Conservation (phyloP, 2,113 vertebrate genomes). For the Rattus rattus region DNA sequence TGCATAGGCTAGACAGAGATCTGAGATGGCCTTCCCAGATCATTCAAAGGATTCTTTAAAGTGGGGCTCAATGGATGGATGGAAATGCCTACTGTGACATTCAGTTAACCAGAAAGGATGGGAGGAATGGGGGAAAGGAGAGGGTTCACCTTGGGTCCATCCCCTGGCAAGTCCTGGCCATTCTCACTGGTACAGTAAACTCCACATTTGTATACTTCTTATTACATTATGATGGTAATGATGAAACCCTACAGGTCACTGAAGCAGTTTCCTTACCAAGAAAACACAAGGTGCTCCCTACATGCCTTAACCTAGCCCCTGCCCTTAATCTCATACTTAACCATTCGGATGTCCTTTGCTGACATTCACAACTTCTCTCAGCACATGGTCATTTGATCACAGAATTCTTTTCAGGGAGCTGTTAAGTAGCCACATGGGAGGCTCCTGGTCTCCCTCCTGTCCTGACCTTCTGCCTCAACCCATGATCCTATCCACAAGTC, state of each 20-base stretch:
- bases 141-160: constrained; percentile 41
- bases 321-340: background rate
- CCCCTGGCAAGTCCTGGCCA: constrained; percentile 58
- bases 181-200: constrained; percentile 28
- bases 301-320: background rate
- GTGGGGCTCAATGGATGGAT: background rate
- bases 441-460: background rate
- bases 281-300: background rate
- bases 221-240: constrained; percentile 5
- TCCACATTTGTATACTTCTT: constrained; percentile 37
- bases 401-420: background rate
- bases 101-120: background rate
- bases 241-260: background rate
- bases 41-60: background rate
- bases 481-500: background rate
- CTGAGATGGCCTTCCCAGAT: constrained; percentile 18
- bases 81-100: background rate
- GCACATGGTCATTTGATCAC: background rate
- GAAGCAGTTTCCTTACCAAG: background rate
- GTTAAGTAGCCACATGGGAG: too few species aligned
- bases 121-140: constrained; percentile 61
- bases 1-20: background rate
- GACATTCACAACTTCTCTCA: constrained; percentile 3
- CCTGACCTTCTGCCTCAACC: background rate
- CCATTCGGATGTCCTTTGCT: background rate